Evolutionary conservation across 2,113 vertebrate genomes (phyloP).

Genomic region (Poecile atricapillus): DNA sequence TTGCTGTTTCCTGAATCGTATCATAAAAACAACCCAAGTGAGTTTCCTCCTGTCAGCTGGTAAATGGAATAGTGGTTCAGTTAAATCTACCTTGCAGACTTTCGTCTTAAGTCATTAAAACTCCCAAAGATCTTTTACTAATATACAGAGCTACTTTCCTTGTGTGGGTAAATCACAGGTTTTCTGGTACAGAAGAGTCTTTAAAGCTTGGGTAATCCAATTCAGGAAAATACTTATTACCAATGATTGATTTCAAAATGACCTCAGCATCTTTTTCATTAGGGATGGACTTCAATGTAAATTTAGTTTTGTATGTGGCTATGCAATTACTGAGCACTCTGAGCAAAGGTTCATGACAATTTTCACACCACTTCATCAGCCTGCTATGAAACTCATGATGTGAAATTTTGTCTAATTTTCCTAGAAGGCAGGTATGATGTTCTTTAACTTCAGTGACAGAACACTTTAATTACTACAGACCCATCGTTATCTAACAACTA

Average conservation of each 20-base stretch:
- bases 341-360: not conserved
- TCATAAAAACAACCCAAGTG: not conserved
- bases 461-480: not conserved
- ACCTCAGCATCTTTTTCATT: not conserved
- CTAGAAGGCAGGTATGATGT: not conserved
- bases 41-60: not conserved
- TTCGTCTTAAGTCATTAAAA: not conserved
- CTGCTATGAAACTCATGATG: not conserved
- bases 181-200: not conserved
- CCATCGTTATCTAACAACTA: not conserved
- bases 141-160: not conserved
- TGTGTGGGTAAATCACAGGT: not conserved
- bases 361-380: not conserved
- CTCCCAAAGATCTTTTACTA: not conserved
- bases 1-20: not conserved
- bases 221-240: not conserved
- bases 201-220: not conserved
- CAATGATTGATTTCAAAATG: not conserved
- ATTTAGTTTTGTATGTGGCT: not conserved
- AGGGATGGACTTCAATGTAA: not conserved
- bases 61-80: not conserved
- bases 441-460: not conserved
- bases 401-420: not conserved
- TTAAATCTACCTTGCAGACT: not conserved
- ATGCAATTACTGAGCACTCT: not conserved